Percentiles rank a stretch among this genome's conserved stretches.
phyloP scores from a whole-genome alignment of 2,113 vertebrate species.

The Peromyscus leucopus region DNA sequence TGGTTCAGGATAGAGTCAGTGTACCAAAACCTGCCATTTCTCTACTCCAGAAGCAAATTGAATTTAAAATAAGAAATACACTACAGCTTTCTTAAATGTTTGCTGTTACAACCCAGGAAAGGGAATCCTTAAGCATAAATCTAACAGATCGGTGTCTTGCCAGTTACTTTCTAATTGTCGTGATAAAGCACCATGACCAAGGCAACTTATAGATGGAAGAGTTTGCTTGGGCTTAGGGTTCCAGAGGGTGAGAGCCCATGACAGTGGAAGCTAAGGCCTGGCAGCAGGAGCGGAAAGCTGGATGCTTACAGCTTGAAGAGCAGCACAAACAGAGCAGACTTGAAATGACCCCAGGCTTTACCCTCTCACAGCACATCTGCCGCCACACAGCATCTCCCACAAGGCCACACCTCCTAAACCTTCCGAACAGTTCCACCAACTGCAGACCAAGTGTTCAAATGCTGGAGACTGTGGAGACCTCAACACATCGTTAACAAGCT shows the following conservation, averaged over 20 bases:
- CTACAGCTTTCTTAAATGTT: not conserved
- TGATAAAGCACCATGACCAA: not conserved
- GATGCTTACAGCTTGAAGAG: not conserved
- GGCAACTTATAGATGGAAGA: not conserved
- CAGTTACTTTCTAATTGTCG: not conserved
- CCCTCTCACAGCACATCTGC: not conserved
- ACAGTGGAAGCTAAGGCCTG: rapidly evolving
- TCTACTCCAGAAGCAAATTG: not conserved
- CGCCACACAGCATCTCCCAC: not conserved
- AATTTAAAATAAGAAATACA: not conserved
- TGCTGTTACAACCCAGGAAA: not conserved
- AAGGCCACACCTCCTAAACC: not conserved
- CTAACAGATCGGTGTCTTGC: not conserved
- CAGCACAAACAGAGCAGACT: not conserved
- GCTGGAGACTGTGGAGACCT: not conserved
- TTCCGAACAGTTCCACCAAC: too few species aligned
- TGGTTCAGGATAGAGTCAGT: not conserved
- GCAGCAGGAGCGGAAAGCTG: not conserved
- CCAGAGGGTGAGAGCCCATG: not conserved
- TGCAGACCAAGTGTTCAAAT: not conserved
- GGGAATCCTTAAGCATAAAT: not conserved
- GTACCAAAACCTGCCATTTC: too few species aligned
- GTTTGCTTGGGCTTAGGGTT: too few species aligned
- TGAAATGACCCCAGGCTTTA: not conserved
- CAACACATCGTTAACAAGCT: not conserved